A percentile compares a stretch with the other conserved stretches of the same genome.
phyloP scores from a whole-genome alignment of 2,888 invertebrate genomes.

The Cosmia trapezina region DNA sequence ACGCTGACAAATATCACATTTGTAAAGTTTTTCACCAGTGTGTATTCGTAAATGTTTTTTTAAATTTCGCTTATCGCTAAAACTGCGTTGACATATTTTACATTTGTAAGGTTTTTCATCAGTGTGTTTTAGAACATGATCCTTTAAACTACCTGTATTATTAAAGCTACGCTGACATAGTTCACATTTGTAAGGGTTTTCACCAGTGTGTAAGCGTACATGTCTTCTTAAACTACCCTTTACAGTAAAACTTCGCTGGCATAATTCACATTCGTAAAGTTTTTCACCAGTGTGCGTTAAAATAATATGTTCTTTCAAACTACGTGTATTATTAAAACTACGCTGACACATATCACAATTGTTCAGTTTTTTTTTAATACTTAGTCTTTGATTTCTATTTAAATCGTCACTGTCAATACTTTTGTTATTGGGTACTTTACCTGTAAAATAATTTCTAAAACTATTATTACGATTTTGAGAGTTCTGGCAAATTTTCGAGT shows the following conservation, averaged over 20 bases:
- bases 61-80: no score
- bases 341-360: no score
- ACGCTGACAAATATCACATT: no score
- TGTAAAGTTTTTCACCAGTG: no score
- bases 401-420: neutral
- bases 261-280: neutral
- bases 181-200: neutral
- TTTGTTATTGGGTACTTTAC: neutral
- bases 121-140: neutral
- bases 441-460: neutral
- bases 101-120: slow-evolving; percentile 16
- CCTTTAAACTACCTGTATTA: neutral
- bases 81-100: neutral
- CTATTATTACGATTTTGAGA: neutral
- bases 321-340: no score
- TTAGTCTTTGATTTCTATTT: neutral
- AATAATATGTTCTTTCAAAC: no score
- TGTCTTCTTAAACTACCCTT: neutral
- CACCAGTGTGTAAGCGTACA: neutral
- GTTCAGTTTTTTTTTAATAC: neutral
- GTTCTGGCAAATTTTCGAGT: neutral
- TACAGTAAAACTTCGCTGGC: neutral
- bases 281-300: slow-evolving; percentile 1
- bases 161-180: neutral
- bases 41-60: no score